Percentiles rank a stretch among this genome's conserved stretches.
Evolutionary conservation across 2,888 invertebrate genomes (phyloP).

Genomic region (Sminthurinus aureus): DNA sequence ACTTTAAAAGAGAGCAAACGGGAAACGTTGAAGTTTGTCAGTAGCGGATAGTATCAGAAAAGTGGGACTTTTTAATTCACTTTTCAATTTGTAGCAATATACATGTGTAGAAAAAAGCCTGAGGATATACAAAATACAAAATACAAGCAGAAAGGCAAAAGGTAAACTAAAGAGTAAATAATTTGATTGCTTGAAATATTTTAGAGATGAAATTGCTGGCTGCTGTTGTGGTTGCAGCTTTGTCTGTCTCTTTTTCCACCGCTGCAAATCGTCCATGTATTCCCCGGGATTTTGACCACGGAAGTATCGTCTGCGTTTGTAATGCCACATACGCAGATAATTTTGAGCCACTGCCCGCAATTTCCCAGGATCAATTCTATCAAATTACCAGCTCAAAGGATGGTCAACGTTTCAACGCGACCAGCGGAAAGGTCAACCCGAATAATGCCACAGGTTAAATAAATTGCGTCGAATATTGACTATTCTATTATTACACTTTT

Average conservation of each 20-base stretch:
- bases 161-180: background rate
- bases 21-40: too few species aligned
- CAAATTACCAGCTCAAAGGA: slow-evolving; percentile 31
- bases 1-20: too few species aligned
- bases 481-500: too few species aligned
- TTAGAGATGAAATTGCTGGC: background rate
- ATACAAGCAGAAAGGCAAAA: too few species aligned
- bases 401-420: slow-evolving; percentile 37
- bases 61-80: background rate
- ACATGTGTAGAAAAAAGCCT: too few species aligned
- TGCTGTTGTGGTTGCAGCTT: background rate
- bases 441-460: slow-evolving; percentile 2
- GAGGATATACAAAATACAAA: background rate
- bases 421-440: background rate
- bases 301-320: slow-evolving; percentile 50
- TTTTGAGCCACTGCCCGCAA: slow-evolving; percentile 33
- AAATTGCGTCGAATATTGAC: too few species aligned
- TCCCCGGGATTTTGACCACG: slow-evolving; percentile 45
- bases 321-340: slow-evolving; percentile 50
- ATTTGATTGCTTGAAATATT: background rate
- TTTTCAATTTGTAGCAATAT: background rate
- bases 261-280: slow-evolving; percentile 31
- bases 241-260: background rate
- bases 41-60: background rate
- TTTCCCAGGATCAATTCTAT: slow-evolving; percentile 30